Base-by-base conservation (phyloP, 2,888 invertebrate species). In the Carpatolechia fugitivella region DNA sequence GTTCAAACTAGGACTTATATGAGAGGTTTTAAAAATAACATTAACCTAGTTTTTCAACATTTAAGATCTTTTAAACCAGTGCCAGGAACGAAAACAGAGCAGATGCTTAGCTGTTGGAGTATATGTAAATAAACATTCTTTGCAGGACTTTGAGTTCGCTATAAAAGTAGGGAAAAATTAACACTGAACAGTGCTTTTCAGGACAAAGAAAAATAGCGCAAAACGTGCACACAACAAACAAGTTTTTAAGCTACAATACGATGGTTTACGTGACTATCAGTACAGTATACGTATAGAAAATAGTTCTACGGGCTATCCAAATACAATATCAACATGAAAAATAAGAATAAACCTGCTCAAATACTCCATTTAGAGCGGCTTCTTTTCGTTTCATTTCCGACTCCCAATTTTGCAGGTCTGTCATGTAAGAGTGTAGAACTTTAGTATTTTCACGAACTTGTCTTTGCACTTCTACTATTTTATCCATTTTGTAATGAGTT, bases 321-420 rank as follows among this genome's bases (percentile, higher is more conserved):
- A 24, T 7, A 44, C 44, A 47, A 14, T 6, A 36, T 13, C 14
- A 38, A 30, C 30, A 38, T 4, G 10, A 30, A 52, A 73, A 52
- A 73, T 74, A 66, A 65, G 65, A 71, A 66, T 72, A 76, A 86
- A 90, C 90, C 90, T 90, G 86, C 76, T 85, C 89, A 65, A 78
- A 82, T 69, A 79, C 82, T 64, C 85, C 87, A 62, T 80, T 83
- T 61, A 93, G 72, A 66, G 92, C 91, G 57, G 89, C 82, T 64
- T 95, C 95, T 83, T 94, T 94, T 60, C 91, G 88, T 83, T 93
- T 94, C 93, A 95, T 95, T 76, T 94, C 93, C 51, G 90, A 81
- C 68, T 94, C 94, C 94, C 94, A 94, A 74, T 90, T 91, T 76
- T 93, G 92, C 71, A 96, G 85, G 73, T 95, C 96, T 63, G 92